Percentiles rank a stretch among this genome's conserved stretches.
Conservation (phyloP, 2,888 invertebrate genomes). For the Parapristionchus giblindavisi region DNA sequence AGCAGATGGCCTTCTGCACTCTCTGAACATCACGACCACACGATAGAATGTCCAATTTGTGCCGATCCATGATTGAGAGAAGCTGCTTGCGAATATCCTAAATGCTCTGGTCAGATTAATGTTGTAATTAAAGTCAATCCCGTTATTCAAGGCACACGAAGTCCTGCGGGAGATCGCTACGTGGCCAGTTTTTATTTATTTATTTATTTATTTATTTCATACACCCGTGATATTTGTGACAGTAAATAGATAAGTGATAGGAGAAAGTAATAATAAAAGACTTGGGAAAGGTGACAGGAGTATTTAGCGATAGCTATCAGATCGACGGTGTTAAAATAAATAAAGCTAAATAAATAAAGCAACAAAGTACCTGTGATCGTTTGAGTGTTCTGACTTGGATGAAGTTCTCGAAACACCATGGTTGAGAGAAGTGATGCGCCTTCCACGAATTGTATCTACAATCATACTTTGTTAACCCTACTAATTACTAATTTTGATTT, state of each 20-base stretch:
- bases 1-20: constrained; percentile 96
- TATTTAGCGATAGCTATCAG: too few relatives aligned
- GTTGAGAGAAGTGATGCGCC: constrained; percentile 97
- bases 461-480: too few relatives aligned
- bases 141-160: too few relatives aligned
- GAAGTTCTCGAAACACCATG: constrained; percentile 99
- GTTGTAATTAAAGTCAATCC: background rate
- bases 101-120: background rate
- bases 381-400: constrained; percentile 96
- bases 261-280: too few relatives aligned
- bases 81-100: constrained; percentile 98
- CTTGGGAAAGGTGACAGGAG: background rate
- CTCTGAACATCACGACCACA: constrained; percentile 93
- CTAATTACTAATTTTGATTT: too few relatives aligned
- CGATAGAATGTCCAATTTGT: constrained; percentile 93
- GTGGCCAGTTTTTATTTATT: too few relatives aligned
- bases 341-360: background rate
- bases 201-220: too few relatives aligned
- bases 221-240: background rate
- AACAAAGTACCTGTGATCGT: constrained; percentile 77
- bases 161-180: too few relatives aligned
- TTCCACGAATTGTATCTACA: constrained; percentile 92
- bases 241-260: too few relatives aligned
- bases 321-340: background rate
- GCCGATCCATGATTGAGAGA: constrained; percentile 77